phyloP scores from a whole-genome alignment of 2,797 vertebrate genomes.

The Gobio occitaniae region DNA sequence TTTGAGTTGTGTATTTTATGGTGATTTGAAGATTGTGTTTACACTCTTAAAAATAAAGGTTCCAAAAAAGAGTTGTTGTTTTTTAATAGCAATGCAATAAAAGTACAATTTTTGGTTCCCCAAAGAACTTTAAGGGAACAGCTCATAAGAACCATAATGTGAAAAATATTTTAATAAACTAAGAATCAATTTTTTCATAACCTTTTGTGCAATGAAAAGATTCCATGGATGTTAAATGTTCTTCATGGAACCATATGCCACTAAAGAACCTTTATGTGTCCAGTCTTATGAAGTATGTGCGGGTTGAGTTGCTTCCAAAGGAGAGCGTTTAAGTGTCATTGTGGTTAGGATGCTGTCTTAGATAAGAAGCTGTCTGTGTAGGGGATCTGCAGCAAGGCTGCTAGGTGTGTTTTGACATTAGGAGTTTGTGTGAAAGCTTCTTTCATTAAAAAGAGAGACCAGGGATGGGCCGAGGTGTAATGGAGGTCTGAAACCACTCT shows the following conservation, averaged over 20 bases:
- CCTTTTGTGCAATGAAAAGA: no score
- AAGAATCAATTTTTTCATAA: no score
- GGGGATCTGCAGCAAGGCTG: not conserved
- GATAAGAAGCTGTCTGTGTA: not conserved
- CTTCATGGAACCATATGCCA: no score
- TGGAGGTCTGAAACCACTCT: constrained; percentile 48
- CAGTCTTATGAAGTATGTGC: not conserved
- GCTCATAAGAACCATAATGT: no score
- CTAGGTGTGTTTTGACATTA: not conserved
- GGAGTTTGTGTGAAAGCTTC: constrained; percentile 37
- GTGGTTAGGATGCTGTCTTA: not conserved
- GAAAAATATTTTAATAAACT: no score
- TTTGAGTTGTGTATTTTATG: not conserved
- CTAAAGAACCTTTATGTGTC: not conserved
- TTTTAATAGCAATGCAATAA: not conserved
- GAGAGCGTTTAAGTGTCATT: not conserved
- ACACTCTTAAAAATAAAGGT: not conserved
- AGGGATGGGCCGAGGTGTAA: constrained; percentile 40
- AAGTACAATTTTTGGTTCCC: no score
- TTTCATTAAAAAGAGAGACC: constrained; percentile 45
- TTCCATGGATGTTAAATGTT: no score
- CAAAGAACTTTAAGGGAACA: no score
- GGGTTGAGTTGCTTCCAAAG: not conserved
- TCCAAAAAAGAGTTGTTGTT: not conserved
- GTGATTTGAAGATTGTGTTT: not conserved